A percentile compares a stretch with the other conserved stretches of the same genome.
Conservation (phyloP, 1,140 invertebrate genomes). For the Bombus ignitus region DNA sequence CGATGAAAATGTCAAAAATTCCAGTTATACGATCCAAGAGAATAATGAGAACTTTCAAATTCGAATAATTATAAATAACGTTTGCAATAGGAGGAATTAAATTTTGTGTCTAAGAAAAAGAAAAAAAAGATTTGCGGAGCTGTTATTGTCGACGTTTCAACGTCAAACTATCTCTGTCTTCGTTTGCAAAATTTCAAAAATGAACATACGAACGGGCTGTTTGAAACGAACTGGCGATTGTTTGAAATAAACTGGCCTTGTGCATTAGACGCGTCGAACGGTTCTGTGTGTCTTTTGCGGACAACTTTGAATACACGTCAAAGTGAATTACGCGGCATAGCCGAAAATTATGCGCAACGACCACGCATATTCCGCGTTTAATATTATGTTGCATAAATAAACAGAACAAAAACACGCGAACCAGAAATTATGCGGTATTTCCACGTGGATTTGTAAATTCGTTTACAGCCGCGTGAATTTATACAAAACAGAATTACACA, state of each 20-base stretch:
- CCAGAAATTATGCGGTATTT: neutral
- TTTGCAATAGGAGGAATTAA: no score
- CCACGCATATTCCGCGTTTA: neutral
- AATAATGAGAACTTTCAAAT: no score
- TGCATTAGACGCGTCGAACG: neutral
- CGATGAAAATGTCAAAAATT: no score
- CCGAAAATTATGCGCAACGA: constrained; percentile 10
- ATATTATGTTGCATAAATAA: neutral
- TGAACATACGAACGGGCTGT: neutral
- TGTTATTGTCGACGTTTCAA: no score
- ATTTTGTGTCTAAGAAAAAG: no score
- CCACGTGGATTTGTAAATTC: neutral
- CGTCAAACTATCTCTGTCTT: neutral
- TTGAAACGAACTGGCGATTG: neutral
- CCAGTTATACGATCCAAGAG: no score
- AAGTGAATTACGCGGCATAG: constrained; percentile 22
- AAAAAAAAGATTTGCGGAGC: no score
- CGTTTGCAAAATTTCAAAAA: neutral
- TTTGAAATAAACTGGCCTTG: neutral
- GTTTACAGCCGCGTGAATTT: neutral
- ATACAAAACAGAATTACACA: no score
- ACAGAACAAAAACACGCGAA: neutral
- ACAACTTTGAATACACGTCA: constrained; percentile 7
- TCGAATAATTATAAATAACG: no score
- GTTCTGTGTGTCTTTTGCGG: neutral